phyloP scores from a whole-genome alignment of 2,113 vertebrate genomes.

The Callionymus lyra region DNA sequence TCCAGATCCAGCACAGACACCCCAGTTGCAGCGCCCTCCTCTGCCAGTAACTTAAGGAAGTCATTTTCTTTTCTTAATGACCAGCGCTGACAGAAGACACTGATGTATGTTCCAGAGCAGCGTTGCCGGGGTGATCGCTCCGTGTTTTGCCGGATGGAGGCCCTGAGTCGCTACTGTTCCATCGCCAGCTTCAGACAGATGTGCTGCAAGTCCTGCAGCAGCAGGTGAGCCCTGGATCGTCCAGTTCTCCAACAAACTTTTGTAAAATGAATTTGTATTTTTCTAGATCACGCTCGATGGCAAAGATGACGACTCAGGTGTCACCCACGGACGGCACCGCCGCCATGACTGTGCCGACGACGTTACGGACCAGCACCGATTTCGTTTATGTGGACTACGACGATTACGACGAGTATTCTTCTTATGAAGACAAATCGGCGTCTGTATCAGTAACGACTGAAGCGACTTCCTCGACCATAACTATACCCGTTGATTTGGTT shows the following conservation, averaged over 20 bases:
- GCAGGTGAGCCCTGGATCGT: conserved; percentile 7
- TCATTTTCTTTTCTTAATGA: neutral
- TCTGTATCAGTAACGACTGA: neutral
- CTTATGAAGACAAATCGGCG: conserved; percentile 6
- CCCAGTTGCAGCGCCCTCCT: conserved; percentile 53
- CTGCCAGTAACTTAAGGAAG: too few relatives aligned
- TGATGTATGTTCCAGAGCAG: conserved; percentile 69
- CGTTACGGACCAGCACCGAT: conserved; percentile 21
- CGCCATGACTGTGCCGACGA: conserved; percentile 4
- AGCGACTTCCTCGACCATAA: conserved; percentile 10
- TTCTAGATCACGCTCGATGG: conserved; percentile 4
- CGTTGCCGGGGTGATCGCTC: conserved; percentile 89
- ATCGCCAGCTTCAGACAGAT: conserved; percentile 79
- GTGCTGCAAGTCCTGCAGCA: conserved; percentile 83
- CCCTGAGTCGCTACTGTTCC: conserved; percentile 81
- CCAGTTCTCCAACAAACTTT: neutral
- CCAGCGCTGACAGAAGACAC: neutral
- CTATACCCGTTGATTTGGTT: neutral
- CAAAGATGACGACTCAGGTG: neutral
- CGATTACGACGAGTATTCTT: conserved; percentile 20
- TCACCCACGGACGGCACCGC: conserved; percentile 5
- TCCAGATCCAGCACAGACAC: conserved; percentile 77
- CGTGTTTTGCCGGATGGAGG: conserved; percentile 84
- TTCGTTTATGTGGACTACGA: conserved; percentile 48
- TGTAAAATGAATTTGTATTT: too few relatives aligned